Evolutionary conservation across 2,888 invertebrate genomes (phyloP), one percentile per base, ranked within the genome.

Genomic region (Thalpophila matura): DNA sequence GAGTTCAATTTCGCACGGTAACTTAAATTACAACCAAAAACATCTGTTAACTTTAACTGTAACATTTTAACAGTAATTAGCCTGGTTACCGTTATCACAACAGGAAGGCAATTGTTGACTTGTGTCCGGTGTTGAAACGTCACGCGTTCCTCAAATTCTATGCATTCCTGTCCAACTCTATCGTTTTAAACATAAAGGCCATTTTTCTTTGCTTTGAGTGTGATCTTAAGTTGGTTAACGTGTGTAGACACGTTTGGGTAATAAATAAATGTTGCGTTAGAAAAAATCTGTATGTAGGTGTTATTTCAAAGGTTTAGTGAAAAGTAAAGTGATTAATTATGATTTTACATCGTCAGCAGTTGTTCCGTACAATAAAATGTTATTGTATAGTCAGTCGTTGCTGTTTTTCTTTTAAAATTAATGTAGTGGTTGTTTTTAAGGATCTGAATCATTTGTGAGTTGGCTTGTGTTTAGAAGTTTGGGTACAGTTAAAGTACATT

Each of bases 31-130:
- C 40, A 46, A 63, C 31, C n/a, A n/a, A 57, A 64, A 58, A 57
- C 59, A 46, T 60, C 43, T 65, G 59, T 68, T 66, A 70, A 65
- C 27, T 37, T 49, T 66, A 54, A 68, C 53, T 63, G 69, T 80
- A 59, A 80, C 68, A 74, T 43, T 77, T 74, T 50, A 55, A 53
- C 42, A 56, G 74, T 80, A 80, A 79, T 79, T 79, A 79, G 67
- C 80, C 80, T 65, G 51, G 31, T 53, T 86, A 83, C 76, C 81
- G 84, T 86, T 89, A 89, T 89, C 88, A 80, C 63, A 80, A 82
- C 86, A 84, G 88, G 89, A 88, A 86, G 82, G 79, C 70, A 78
- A 82, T 79, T 86, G 84, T 86, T 86, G 82, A 82, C 83, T 72
- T 70, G 60, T 57, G 76, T 78, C 76, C 76, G 80, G 74, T 87